Conservation (phyloP, 2,888 invertebrate genomes). For the Serripes groenlandicus region DNA sequence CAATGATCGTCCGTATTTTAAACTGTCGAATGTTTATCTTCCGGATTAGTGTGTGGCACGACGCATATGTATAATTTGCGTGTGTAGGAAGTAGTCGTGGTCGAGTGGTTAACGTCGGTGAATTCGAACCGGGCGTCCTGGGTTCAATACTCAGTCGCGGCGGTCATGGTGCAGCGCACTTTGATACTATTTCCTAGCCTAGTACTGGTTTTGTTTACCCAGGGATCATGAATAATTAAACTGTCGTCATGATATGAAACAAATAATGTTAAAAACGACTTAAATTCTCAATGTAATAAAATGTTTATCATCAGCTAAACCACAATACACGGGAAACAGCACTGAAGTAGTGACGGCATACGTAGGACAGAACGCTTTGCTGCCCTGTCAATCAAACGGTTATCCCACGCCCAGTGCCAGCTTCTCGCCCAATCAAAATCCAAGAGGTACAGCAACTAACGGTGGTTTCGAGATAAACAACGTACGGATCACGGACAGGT, state of each 20-base stretch:
- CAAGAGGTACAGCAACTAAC: conserved; percentile 27
- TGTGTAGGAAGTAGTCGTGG: too few species aligned
- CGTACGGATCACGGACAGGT: conserved; percentile 48
- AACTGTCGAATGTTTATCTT: too few species aligned
- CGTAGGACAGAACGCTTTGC: conserved; percentile 43
- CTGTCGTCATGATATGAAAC: not conserved
- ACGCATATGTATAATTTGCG: too few species aligned
- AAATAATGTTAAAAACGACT: not conserved
- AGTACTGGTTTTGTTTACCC: too few species aligned
- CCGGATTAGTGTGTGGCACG: too few species aligned
- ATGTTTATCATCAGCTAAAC: conserved; percentile 15
- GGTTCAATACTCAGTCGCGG: too few species aligned
- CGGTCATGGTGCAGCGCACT: too few species aligned
- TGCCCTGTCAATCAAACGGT: conserved; percentile 55
- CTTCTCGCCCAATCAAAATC: conserved; percentile 33
- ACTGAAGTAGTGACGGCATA: conserved; percentile 41
- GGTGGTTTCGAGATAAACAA: conserved; percentile 40
- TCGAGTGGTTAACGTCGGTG: too few species aligned
- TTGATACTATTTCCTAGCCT: too few species aligned
- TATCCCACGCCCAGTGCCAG: conserved; percentile 52
- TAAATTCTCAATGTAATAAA: not conserved
- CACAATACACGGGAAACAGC: conserved; percentile 18
- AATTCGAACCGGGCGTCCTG: too few species aligned
- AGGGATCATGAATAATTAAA: not conserved
- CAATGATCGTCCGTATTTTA: too few species aligned